Percentiles rank a stretch among this genome's conserved stretches.
Evolutionary conservation across 2,888 invertebrate genomes (phyloP).

Genomic region (Acronicta aceris): DNA sequence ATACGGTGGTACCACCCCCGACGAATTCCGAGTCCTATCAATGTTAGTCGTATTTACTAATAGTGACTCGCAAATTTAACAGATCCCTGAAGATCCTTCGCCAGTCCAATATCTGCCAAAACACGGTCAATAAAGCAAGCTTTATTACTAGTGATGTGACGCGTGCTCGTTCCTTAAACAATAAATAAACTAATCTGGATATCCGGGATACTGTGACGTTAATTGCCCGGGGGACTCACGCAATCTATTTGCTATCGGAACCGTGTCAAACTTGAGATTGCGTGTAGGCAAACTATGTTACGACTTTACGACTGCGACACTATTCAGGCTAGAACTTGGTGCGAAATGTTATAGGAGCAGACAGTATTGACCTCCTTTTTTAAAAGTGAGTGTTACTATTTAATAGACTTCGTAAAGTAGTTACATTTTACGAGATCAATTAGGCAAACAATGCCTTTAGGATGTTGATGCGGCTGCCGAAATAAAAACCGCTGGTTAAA

Average conservation of each 20-base stretch:
- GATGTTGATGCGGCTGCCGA: too few species aligned
- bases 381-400: too few species aligned
- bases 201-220: conserved; percentile 70
- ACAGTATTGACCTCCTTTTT: neutral
- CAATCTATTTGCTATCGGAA: conserved; percentile 67
- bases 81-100: neutral
- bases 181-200: conserved; percentile 73
- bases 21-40: too few species aligned
- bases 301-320: conserved; percentile 38
- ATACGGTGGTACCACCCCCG: too few species aligned
- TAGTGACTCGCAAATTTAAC: too few species aligned
- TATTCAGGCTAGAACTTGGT: conserved; percentile 10
- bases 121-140: conserved; percentile 63
- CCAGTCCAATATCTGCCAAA: conserved; percentile 47
- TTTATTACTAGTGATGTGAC: conserved; percentile 62
- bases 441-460: too few species aligned
- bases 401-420: neutral
- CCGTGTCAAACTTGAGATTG: conserved; percentile 68
- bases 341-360: neutral
- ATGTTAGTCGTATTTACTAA: too few species aligned
- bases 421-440: neutral
- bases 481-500: too few species aligned
- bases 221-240: conserved; percentile 65
- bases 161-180: conserved; percentile 59
- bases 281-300: conserved; percentile 58